A percentile compares a stretch with the other conserved stretches of the same genome.
Evolutionary conservation across 2,113 vertebrate species (phyloP).

Genomic region (Plecotus auritus): DNA sequence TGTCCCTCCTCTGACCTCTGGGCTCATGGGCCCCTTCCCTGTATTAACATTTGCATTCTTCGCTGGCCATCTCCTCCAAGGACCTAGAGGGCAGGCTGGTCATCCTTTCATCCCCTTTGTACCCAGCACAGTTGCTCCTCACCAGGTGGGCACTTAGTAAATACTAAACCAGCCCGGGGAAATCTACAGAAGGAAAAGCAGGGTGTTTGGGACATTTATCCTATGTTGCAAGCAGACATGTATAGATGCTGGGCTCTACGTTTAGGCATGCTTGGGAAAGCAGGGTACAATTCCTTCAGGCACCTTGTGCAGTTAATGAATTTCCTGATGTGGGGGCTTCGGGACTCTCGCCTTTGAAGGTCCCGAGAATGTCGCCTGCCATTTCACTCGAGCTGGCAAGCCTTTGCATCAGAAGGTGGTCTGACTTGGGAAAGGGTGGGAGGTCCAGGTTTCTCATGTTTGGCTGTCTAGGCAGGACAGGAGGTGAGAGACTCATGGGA

Average conservation of each 20-base stretch:
- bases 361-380: background rate
- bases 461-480: background rate
- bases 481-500: background rate
- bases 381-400: background rate
- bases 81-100: background rate
- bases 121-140: background rate
- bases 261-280: background rate
- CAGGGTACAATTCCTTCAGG: background rate
- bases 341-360: background rate
- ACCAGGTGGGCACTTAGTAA: background rate
- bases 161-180: background rate
- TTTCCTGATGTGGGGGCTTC: background rate
- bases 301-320: background rate
- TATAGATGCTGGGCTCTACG: background rate
- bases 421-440: background rate
- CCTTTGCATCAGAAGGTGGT: background rate
- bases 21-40: background rate
- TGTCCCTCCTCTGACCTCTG: background rate
- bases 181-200: background rate
- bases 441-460: background rate
- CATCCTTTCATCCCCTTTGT: background rate
- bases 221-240: background rate
- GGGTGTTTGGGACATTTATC: background rate
- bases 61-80: background rate
- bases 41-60: background rate